Percentiles rank a stretch among this genome's conserved stretches.
phyloP scores from a whole-genome alignment of 2,888 invertebrate genomes.

The Hyalella azteca region DNA sequence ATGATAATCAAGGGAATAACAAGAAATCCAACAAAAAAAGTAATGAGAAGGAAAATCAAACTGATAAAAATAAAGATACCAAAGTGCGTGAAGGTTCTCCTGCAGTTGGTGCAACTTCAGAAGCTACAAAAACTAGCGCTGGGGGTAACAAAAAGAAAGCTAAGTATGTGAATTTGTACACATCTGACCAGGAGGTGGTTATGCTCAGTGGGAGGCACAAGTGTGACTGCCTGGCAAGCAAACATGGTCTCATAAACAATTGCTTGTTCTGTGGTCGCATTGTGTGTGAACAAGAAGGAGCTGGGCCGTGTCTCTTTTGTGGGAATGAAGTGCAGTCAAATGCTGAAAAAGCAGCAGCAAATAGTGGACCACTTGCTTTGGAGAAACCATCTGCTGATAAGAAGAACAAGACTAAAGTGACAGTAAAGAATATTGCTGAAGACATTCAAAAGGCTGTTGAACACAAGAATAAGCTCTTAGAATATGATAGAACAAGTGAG shows the following conservation, averaged over 20 bases:
- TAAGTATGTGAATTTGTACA: slow-evolving; percentile 50
- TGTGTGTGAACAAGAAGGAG: slow-evolving; percentile 83
- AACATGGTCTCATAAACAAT: slow-evolving; percentile 89
- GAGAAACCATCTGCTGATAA: slow-evolving; percentile 67
- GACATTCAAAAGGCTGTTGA: slow-evolving; percentile 76
- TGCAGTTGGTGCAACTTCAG: not conserved
- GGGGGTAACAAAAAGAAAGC: slow-evolving; percentile 46
- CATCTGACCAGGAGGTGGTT: slow-evolving; percentile 54
- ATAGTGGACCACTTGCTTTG: slow-evolving; percentile 64
- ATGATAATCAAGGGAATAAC: slow-evolving; percentile 36
- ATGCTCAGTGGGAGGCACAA: slow-evolving; percentile 73
- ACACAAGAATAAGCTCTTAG: slow-evolving; percentile 80
- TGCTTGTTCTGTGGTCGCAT: slow-evolving; percentile 92
- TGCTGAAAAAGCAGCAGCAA: slow-evolving; percentile 73
- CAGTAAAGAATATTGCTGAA: slow-evolving; percentile 48
- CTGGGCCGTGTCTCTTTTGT: slow-evolving; percentile 95
- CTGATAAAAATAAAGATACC: not conserved
- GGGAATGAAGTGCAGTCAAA: slow-evolving; percentile 81
- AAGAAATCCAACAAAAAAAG: not conserved
- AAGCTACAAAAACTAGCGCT: not conserved
- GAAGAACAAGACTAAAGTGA: slow-evolving; percentile 64
- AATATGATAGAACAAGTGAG: slow-evolving; percentile 81
- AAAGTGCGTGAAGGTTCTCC: not conserved
- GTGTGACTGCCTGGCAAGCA: slow-evolving; percentile 91
- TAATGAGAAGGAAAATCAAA: slow-evolving; percentile 1